A percentile compares a stretch with the other conserved stretches of the same genome.
Evolutionary conservation across 2,797 vertebrate species (phyloP).

Genomic region (Cheirogaleus major): DNA sequence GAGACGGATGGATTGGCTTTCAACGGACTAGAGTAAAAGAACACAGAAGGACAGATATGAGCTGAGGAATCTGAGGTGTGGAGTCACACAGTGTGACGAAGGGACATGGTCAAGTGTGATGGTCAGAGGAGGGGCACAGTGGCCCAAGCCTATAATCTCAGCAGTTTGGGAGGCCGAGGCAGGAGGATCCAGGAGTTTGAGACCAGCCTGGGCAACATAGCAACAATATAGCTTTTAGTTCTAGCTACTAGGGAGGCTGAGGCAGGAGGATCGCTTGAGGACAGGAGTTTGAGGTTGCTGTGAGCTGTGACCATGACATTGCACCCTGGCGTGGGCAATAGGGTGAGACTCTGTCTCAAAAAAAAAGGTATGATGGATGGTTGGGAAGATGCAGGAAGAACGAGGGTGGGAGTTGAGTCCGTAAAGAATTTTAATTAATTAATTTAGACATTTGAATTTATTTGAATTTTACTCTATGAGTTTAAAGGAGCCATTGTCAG

Average conservation of each 20-base stretch:
- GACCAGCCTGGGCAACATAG: neutral
- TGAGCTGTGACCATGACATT: neutral
- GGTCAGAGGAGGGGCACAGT: neutral
- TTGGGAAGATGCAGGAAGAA: neutral
- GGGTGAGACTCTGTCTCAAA: neutral
- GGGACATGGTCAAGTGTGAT: rapidly evolving
- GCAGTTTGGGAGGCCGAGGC: neutral
- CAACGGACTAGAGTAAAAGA: neutral
- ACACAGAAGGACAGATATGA: neutral
- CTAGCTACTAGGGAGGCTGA: neutral
- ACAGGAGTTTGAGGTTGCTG: neutral
- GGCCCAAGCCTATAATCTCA: neutral
- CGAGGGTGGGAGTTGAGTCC: neutral
- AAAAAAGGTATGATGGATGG: neutral
- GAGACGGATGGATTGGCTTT: neutral
- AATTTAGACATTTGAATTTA: neutral
- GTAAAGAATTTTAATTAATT: neutral
- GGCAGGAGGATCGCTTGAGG: neutral
- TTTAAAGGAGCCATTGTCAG: neutral
- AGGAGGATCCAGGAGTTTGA: neutral
- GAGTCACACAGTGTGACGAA: neutral
- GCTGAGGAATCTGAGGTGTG: neutral
- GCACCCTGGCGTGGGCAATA: neutral
- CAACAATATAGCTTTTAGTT: neutral
- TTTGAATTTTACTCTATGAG: neutral